These are phyloP conservation scores for Baryphthengus martii DNA, from an alignment of 2,113 vertebrate species.

Conservation along the genomic window DNA sequence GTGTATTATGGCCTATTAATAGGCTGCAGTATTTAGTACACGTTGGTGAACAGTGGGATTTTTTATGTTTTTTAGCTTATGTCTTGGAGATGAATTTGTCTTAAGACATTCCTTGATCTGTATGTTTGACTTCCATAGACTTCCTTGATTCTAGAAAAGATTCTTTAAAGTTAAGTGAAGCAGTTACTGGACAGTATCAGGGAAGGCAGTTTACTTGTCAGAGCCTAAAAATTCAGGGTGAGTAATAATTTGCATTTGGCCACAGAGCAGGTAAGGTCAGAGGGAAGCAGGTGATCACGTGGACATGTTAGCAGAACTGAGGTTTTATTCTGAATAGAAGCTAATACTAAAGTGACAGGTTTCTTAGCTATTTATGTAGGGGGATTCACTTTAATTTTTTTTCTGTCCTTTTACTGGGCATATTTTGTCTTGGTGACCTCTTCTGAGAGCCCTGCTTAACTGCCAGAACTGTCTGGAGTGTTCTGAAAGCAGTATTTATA, in stretches of 20 bases:
- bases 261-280: not conserved
- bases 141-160: not conserved
- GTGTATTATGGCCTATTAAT: not conserved
- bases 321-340: not conserved
- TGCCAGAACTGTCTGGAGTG: not conserved
- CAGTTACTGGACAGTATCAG: not conserved
- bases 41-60: fast-evolving
- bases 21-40: fast-evolving
- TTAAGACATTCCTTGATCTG: not conserved
- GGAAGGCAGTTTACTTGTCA: not conserved
- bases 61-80: not conserved
- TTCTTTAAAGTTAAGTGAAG: not conserved
- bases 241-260: not conserved
- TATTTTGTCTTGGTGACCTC: not conserved
- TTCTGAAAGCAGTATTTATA: not conserved
- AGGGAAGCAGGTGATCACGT: fast-evolving
- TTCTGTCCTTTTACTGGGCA: not conserved
- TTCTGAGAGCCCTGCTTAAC: not conserved
- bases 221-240: not conserved
- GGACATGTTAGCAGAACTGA: not conserved
- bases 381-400: not conserved
- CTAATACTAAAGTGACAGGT: not conserved
- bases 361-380: not conserved
- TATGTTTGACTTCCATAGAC: not conserved
- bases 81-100: not conserved